Percentiles rank a stretch among this genome's conserved stretches.
phyloP scores from a whole-genome alignment of 2,797 vertebrate species.

The Platyrinchus mystaceus region DNA sequence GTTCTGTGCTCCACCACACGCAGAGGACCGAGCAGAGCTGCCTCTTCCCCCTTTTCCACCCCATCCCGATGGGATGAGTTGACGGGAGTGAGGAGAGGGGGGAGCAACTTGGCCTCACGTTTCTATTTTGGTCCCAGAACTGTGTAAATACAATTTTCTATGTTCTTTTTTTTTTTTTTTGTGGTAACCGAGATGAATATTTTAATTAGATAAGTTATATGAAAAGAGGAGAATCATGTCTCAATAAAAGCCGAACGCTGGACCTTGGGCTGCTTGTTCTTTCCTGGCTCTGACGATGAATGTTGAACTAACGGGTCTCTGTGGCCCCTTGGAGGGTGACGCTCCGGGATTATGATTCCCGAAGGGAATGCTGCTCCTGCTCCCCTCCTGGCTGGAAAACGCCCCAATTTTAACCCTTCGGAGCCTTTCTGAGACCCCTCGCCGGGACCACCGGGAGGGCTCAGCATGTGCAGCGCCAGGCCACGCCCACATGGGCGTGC shows the following conservation, averaged over 20 bases:
- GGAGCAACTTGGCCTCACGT: conserved; percentile 37
- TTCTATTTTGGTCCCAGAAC: conserved; percentile 74
- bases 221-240: conserved; percentile 72
- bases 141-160: conserved; percentile 81
- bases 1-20: conserved; percentile 35
- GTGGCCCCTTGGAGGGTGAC: neutral
- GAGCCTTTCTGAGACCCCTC: neutral
- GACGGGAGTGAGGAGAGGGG: neutral
- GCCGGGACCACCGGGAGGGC: neutral
- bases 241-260: conserved; percentile 76
- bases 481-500: no score
- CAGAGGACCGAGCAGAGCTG: conserved; percentile 8
- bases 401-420: neutral
- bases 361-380: neutral
- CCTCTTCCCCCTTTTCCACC: neutral
- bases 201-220: conserved; percentile 84
- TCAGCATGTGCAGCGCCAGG: neutral
- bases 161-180: conserved; percentile 72
- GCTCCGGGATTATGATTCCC: neutral
- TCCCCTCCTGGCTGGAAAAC: neutral
- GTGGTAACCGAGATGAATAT: conserved; percentile 81
- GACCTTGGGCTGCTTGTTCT: conserved; percentile 22
- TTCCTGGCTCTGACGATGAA: neutral
- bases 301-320: no score
- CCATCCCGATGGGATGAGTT: neutral